Conservation (phyloP, 2,797 vertebrate genomes). For the Carapus acus region DNA sequence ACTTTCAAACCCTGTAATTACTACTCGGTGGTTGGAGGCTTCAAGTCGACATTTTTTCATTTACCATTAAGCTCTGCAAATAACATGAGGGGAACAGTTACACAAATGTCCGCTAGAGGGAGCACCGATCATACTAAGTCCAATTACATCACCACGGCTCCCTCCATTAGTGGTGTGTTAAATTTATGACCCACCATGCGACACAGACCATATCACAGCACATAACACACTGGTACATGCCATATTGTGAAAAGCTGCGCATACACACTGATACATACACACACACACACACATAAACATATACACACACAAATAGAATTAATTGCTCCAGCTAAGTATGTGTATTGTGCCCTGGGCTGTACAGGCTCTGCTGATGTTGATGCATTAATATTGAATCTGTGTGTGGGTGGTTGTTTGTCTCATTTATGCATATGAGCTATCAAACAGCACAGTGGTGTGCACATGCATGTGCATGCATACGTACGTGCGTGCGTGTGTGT, state of each 20-base stretch:
- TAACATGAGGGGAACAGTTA: neutral
- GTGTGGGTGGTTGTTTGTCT: neutral
- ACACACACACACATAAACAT: neutral
- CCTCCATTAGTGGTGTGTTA: neutral
- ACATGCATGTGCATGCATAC: too few species aligned
- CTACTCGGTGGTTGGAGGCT: neutral
- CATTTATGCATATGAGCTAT: constrained; percentile 1
- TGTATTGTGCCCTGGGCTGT: neutral
- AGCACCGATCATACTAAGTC: constrained; percentile 8
- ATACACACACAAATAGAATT: too few species aligned
- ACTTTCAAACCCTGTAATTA: neutral
- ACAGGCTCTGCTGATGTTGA: neutral
- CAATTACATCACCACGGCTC: constrained; percentile 1
- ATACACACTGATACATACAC: too few species aligned
- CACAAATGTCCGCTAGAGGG: constrained; percentile 45
- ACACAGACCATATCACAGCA: neutral
- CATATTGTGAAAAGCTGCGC: too few species aligned
- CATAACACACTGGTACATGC: neutral
- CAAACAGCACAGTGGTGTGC: neutral
- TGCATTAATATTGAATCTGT: neutral
- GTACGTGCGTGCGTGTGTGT: too few species aligned
- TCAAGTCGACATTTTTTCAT: constrained; percentile 1
- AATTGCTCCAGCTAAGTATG: neutral
- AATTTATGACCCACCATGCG: neutral
- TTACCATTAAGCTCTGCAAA: constrained; percentile 5